Evolutionary conservation across 1,140 invertebrate species (phyloP).

Genomic region (Halictus rubicundus): DNA sequence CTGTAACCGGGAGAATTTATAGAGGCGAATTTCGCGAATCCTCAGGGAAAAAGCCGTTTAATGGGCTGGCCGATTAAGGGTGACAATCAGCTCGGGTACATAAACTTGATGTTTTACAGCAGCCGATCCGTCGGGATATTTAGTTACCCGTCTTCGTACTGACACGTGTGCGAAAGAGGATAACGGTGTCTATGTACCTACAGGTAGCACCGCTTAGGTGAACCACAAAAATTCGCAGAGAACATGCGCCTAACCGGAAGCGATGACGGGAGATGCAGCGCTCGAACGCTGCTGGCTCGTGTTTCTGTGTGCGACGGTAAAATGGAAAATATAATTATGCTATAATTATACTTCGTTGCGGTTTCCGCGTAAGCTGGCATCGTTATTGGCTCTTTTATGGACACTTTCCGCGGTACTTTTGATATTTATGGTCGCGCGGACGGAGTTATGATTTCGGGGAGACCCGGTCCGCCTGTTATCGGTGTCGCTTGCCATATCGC

Average conservation of each 20-base stretch:
- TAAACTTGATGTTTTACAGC: conserved; percentile 18
- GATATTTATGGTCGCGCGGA: no score
- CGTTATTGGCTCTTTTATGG: no score
- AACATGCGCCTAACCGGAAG: background rate
- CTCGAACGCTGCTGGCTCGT: background rate
- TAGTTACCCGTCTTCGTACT: background rate
- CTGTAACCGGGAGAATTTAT: conserved; percentile 21
- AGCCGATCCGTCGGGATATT: background rate
- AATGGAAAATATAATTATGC: no score
- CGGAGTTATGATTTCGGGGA: no score
- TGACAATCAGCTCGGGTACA: background rate
- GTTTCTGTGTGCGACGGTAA: no score
- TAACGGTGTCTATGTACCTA: background rate
- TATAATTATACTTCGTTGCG: no score
- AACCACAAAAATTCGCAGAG: background rate
- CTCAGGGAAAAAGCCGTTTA: background rate
- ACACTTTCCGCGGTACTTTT: no score
- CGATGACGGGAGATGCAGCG: background rate
- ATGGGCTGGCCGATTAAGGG: conserved; percentile 13
- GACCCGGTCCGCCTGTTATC: no score
- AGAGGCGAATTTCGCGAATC: background rate
- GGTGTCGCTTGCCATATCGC: no score
- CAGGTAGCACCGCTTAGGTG: background rate
- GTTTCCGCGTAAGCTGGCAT: no score
- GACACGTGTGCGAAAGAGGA: background rate